Evolutionary conservation across 2,797 vertebrate species (phyloP), one percentile per base, ranked within the genome.

Genomic region (Sebastes oblongus): DNA sequence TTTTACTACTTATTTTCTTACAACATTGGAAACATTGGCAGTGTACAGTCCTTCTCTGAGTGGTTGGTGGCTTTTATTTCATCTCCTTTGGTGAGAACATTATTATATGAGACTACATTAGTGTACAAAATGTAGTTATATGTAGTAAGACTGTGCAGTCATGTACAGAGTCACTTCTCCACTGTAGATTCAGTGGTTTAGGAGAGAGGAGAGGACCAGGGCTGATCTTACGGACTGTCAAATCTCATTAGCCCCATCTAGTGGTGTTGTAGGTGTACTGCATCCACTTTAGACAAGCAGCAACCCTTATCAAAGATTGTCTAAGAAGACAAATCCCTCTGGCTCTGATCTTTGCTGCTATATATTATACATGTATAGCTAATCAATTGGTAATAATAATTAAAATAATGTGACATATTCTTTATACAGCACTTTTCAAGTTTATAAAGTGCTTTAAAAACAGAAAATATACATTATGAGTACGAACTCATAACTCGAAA

Each of bases 181-280:
- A 54, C 56, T 36, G 16, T 30, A 36, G 32, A 67, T 20, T 13
- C 24, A 32, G 27, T 25, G 20, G 13, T 67, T 7, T 39, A 4
- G 12, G 55, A 32, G 46, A 75, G 20, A 74, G 61, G 5, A 72
- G 27, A 66, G 30, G 20, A 59, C 5, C 30, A 59, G 13, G 5
- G 8, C 56, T 76, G 61, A 24, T 24, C 50, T 36, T 39, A 6
- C 8, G 56, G 13, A 5, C 25, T 62, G 74, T 56, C 39, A 75
- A 24, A 76, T 52, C 55, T 68, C 74, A 55, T 72, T 59, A 39
- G 1, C 87, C 0, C 90, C 88, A 92, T 82, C 93, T 91, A 86
- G 78, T 87, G 92, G 55, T 11, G 11, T 3, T 66, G 1, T 2
- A 22, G 6, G 3, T 50, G 67, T 14, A 82, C 34, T 88, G 18